Conservation (phyloP, 2,797 vertebrate species). For the Muscicapa comitata region DNA sequence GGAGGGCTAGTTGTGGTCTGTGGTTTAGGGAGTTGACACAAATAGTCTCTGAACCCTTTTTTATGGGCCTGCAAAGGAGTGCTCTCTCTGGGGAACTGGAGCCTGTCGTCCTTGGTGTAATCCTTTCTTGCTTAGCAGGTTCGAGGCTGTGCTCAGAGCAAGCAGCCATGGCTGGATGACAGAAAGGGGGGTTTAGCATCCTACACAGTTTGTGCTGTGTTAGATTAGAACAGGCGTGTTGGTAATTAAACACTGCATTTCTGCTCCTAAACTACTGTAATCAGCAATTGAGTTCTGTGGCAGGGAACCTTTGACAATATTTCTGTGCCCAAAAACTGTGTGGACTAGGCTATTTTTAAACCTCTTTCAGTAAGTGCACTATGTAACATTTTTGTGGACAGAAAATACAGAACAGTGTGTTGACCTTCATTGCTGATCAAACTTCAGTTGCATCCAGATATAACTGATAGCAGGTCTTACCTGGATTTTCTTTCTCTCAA, state of each 20-base stretch:
- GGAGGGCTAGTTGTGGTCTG: conserved; percentile 50
- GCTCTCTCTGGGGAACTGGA: not conserved
- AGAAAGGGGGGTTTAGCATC: not conserved
- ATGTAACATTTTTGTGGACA: not conserved
- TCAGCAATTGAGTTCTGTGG: not conserved
- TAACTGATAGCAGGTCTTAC: conserved; percentile 11
- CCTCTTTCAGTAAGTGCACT: not conserved
- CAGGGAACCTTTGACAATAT: not conserved
- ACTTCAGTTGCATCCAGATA: not conserved
- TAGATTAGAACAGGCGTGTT: not conserved
- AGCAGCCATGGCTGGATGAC: not conserved
- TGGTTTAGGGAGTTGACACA: conserved; percentile 55
- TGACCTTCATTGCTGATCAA: conserved; percentile 27
- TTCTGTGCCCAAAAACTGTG: not conserved
- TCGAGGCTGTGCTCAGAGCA: not conserved
- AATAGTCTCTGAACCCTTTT: conserved; percentile 39
- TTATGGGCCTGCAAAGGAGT: not conserved
- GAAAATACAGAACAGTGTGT: not conserved
- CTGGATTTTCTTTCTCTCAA: conserved; percentile 17
- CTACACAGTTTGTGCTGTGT: not conserved
- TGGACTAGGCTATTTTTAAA: not conserved
- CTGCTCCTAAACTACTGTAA: not conserved
- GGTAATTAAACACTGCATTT: conserved; percentile 24
- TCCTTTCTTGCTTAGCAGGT: conserved; percentile 29
- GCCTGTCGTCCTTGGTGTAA: not conserved